phyloP scores from a whole-genome alignment of 1,140 invertebrate genomes.

The Maconellicoccus hirsutus region DNA sequence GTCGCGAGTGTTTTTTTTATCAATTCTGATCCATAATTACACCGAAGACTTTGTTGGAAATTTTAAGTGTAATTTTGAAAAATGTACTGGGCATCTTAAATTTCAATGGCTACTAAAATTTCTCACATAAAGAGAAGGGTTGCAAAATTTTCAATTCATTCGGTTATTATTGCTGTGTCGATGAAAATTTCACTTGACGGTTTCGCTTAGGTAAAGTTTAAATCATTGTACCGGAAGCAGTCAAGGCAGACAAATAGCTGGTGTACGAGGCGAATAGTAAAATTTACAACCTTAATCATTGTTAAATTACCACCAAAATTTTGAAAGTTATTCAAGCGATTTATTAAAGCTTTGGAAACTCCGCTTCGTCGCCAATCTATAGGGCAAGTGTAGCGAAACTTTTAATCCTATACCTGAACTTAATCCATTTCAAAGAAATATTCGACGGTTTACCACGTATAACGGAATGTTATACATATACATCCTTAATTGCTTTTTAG shows the following conservation, averaged over 20 bases:
- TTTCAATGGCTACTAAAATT: too few relatives aligned
- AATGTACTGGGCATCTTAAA: too few relatives aligned
- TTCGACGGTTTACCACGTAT: background rate
- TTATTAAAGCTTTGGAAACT: conserved; percentile 1
- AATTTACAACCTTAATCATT: conserved; percentile 3
- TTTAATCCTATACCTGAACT: conserved; percentile 4
- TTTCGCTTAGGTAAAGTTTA: background rate
- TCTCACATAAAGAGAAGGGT: too few relatives aligned
- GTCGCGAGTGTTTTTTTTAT: too few relatives aligned
- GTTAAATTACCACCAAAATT: background rate
- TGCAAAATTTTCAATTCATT: too few relatives aligned
- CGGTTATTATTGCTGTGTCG: too few relatives aligned
- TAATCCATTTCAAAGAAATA: conserved; percentile 9
- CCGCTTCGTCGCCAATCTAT: background rate
- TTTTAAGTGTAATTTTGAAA: too few relatives aligned
- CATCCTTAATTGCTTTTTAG: background rate
- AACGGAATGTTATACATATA: background rate
- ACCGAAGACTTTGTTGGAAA: too few relatives aligned
- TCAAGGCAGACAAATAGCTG: background rate
- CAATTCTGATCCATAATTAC: too few relatives aligned
- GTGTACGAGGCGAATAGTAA: background rate
- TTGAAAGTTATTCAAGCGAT: conserved; percentile 4
- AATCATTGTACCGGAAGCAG: background rate
- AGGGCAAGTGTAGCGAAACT: background rate
- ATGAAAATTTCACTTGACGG: too few relatives aligned